Percentiles rank a stretch among this genome's conserved stretches.
These are phyloP conservation scores for Perognathus longimembris DNA, from an alignment of 2,113 vertebrate genomes.

Conservation along the genomic window DNA sequence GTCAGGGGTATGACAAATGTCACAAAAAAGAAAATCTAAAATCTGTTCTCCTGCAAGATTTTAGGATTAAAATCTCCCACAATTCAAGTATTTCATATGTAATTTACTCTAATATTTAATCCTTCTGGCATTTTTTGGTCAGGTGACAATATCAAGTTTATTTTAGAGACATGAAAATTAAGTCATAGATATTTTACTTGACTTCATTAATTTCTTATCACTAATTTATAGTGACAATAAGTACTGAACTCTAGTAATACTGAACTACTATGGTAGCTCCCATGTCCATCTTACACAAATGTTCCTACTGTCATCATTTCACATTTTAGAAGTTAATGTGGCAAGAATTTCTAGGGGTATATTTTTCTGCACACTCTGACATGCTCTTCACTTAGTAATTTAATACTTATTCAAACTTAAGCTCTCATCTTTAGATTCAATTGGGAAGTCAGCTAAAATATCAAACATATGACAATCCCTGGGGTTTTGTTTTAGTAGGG, in stretches of 20 bases:
- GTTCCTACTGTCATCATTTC: neutral
- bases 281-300: neutral
- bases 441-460: neutral
- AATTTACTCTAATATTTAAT: neutral
- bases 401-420: neutral
- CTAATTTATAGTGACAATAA: neutral
- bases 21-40: neutral
- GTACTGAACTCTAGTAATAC: neutral
- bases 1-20: neutral
- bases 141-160: neutral
- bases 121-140: neutral
- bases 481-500: neutral
- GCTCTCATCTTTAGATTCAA: neutral
- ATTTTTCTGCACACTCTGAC: neutral
- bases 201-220: neutral
- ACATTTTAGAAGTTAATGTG: neutral
- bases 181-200: neutral
- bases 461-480: accelerated
- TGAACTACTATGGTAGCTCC: neutral
- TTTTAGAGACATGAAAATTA: neutral
- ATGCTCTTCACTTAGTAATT: neutral
- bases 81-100: neutral
- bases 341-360: neutral
- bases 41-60: neutral
- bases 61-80: neutral